A percentile compares a stretch with the other conserved stretches of the same genome.
Conservation (phyloP, 64 coral and sea anemone genomes). For the Montipora capricornis region DNA sequence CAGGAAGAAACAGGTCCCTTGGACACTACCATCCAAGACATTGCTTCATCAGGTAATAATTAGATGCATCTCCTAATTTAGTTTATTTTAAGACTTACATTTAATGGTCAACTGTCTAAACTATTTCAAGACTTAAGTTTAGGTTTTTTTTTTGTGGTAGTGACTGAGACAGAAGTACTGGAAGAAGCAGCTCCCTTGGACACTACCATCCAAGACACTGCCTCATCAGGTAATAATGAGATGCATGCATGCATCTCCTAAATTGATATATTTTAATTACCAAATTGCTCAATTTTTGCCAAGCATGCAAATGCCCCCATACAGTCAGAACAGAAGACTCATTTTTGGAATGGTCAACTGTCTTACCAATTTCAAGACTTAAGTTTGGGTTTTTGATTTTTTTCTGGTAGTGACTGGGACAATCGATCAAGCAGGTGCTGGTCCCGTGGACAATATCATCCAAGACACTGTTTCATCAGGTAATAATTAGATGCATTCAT, state of each 20-base stretch:
- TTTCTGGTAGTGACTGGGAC: neutral
- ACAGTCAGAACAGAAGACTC: neutral
- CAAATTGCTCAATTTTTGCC: too few relatives aligned
- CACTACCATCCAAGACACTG: neutral
- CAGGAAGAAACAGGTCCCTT: neutral
- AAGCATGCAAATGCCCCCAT: neutral
- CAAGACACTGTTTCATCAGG: neutral
- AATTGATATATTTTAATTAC: neutral
- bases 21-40: neutral
- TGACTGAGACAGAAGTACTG: neutral
- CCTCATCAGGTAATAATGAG: neutral
- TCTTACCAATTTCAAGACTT: neutral
- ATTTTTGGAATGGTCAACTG: neutral
- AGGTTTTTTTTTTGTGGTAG: neutral
- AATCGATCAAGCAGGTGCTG: neutral
- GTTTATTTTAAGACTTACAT: neutral
- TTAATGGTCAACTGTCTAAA: neutral
- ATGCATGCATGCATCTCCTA: neutral
- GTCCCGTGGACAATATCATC: neutral
- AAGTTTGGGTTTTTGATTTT: neutral
- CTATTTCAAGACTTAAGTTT: neutral
- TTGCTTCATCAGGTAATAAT: neutral
- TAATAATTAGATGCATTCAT: neutral
- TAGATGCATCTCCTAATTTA: neutral
- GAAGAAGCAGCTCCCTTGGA: neutral